Base-by-base conservation (phyloP, 2,888 invertebrate species). In the Steinernema scapterisci region DNA sequence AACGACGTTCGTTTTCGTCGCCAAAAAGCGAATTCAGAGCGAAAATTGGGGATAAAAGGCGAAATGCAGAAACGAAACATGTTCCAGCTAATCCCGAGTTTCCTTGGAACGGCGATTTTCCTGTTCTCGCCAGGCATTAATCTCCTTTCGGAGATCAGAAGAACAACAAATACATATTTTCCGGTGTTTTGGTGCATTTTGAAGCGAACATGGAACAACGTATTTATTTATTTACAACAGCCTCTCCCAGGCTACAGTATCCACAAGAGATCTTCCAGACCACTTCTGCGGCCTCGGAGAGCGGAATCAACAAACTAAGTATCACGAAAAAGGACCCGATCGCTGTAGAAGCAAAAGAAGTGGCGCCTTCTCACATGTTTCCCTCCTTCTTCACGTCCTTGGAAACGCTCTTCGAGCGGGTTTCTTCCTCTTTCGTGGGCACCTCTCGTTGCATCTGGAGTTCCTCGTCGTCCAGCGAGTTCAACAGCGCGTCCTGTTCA, bases 301-400 rank as follows among this genome's bases (percentile, higher is more conserved):
- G 63, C 16, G 21, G 21, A 11, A 52, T 48, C 48, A 48, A 54
- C 54, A 31, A 63, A 16, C 16, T 16, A 13, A 63, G 63, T 63
- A 63, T 63, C 63, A 63, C 63, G 63, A 63, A 27, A 63, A n/a
- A 25, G 63, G 25, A 63, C 63, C 63, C 63, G 63, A 63, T 63
- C 63, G 31, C 27, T 5, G 38, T 9, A 27, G 63, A 48, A 48
- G 48, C 3, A 48, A 13, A 9, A 38, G 38, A 9, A 38, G 38
- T 38, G 38, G 9, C 38, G 38, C 38, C 38, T 38, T 38, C 38
- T 38, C 38, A 38, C 38, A 38, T 38, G 38, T 38, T 38, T 38
- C 38, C 38, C 38, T 38, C 38, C 38, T 38, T 38, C 38, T 38
- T 38, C 38, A 38, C 38, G 38, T 38, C 38, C 38, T 38, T 38